These are phyloP conservation scores for Formica exsecta DNA, from an alignment of 1,140 invertebrate species.

Conservation along the genomic window DNA sequence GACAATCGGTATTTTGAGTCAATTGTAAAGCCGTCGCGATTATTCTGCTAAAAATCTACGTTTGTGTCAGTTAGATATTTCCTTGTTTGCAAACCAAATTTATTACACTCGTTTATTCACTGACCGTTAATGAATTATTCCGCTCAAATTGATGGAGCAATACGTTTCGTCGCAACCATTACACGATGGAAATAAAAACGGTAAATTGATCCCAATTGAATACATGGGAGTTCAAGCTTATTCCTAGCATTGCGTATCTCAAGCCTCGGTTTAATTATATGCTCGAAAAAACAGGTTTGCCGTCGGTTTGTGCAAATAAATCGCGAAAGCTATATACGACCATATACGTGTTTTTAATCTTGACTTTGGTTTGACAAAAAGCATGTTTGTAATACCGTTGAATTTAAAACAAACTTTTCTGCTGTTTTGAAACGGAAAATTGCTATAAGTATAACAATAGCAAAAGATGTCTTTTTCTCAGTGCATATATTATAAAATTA, in stretches of 20 bases:
- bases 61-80: neutral
- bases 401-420: neutral
- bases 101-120: conserved; percentile 72
- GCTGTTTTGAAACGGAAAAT: conserved; percentile 23
- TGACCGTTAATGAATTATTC: conserved; percentile 75
- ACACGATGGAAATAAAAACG: conserved; percentile 59
- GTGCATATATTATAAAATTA: neutral
- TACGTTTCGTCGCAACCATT: conserved; percentile 31
- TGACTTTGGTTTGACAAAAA: conserved; percentile 13
- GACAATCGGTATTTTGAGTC: neutral
- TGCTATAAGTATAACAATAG: neutral
- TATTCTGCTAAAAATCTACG: neutral
- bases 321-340: conserved; percentile 4
- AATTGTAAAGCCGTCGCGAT: conserved; percentile 7
- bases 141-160: neutral
- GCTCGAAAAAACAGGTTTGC: conserved; percentile 31
- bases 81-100: conserved; percentile 17
- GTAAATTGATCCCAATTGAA: conserved; percentile 58
- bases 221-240: neutral
- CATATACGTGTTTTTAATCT: conserved; percentile 53
- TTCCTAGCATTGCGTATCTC: conserved; percentile 32
- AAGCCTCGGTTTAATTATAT: conserved; percentile 61
- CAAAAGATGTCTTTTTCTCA: conserved; percentile 15
- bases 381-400: conserved; percentile 32
- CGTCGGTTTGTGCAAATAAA: conserved; percentile 31